These are phyloP conservation scores for Piscicola geometra DNA, from an alignment of 2,888 invertebrate species.

Conservation along the genomic window DNA sequence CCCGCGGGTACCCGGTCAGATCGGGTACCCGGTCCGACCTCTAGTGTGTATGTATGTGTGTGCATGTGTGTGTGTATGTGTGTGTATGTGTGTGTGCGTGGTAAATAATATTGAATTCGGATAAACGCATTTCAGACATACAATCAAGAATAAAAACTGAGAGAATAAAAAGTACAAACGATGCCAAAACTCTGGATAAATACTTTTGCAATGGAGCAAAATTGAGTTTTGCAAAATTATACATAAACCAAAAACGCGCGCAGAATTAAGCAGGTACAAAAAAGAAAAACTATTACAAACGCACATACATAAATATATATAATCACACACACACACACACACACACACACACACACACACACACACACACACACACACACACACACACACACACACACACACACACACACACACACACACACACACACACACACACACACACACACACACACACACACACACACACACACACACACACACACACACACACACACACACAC, in stretches of 20 bases:
- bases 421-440: too few relatives aligned
- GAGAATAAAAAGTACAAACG: too few relatives aligned
- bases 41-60: too few relatives aligned
- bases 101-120: too few relatives aligned
- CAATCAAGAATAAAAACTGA: neutral
- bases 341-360: slow-evolving; percentile 6
- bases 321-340: neutral
- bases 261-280: slow-evolving; percentile 9
- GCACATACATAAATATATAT: neutral
- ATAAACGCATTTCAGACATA: too few relatives aligned
- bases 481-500: slow-evolving; percentile 9
- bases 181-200: neutral
- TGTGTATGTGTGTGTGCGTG: too few relatives aligned
- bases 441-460: too few relatives aligned
- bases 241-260: slow-evolving; percentile 5
- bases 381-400: too few relatives aligned
- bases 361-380: neutral
- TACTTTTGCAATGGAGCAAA: neutral
- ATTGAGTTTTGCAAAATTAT: slow-evolving; percentile 4
- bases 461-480: neutral
- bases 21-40: too few relatives aligned
- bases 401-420: too few relatives aligned
- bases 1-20: too few relatives aligned
- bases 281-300: neutral
- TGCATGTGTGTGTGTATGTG: too few relatives aligned